Percentiles rank a stretch among this genome's conserved stretches.
Evolutionary conservation across 2,113 vertebrate species (phyloP).

Genomic region (Oncorhynchus nerka): DNA sequence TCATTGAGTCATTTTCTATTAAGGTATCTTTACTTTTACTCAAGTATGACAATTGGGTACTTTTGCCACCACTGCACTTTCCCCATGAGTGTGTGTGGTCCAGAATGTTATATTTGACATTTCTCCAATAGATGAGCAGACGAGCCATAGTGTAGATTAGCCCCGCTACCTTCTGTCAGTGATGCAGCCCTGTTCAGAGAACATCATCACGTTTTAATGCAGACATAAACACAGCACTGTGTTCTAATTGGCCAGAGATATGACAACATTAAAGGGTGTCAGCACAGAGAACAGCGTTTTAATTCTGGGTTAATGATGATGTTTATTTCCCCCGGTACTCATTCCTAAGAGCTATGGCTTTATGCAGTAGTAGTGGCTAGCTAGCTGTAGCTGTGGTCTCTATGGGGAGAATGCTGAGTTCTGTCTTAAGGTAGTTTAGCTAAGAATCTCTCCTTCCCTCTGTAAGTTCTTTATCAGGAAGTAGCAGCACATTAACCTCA

Average conservation of each 20-base stretch:
- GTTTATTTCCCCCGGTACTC: conserved; percentile 68
- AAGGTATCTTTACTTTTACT: no score
- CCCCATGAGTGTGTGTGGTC: conserved; percentile 20
- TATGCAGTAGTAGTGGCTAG: conserved; percentile 25
- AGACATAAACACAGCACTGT: conserved; percentile 72
- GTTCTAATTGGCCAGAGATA: conserved; percentile 71
- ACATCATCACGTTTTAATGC: conserved; percentile 81
- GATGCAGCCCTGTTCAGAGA: conserved; percentile 66
- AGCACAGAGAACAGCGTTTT: conserved; percentile 67
- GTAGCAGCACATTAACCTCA: conserved; percentile 53
- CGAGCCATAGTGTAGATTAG: neutral
- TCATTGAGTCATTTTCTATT: no score
- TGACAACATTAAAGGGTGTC: conserved; percentile 73
- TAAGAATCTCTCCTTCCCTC: neutral
- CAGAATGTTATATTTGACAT: conserved; percentile 54
- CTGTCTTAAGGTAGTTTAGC: conserved; percentile 9
- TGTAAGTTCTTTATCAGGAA: conserved; percentile 34
- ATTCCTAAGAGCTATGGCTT: conserved; percentile 55
- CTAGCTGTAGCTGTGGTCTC: conserved; percentile 57
- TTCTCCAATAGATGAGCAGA: conserved; percentile 45
- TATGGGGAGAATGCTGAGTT: conserved; percentile 20
- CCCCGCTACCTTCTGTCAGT: conserved; percentile 51
- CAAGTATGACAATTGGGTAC: no score
- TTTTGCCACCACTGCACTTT: no score
- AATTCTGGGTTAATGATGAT: conserved; percentile 79